Base-by-base conservation (phyloP, 2,888 invertebrate species). In the Myathropa florea region DNA sequence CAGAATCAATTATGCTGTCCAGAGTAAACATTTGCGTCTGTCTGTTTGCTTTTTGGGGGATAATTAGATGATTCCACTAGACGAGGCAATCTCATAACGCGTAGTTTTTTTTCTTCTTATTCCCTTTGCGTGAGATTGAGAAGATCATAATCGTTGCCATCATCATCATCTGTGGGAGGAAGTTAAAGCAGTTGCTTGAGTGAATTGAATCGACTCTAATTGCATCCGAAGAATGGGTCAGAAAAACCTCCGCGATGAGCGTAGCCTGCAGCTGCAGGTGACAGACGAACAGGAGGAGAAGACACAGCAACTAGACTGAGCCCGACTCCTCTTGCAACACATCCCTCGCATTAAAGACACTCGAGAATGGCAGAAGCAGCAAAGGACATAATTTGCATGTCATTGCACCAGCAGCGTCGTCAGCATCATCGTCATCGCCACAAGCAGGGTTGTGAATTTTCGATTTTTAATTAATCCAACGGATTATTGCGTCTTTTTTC, bases 331-430 rank as follows among this genome's bases (percentile, higher is more conserved):
- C 55, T 10, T 23, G 23, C 1, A 24, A 12, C 57, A 4, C 10
- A 57, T 33, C 59, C 55, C 36, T 14, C 63, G 39, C 36, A 71
- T 75, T 77, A 82, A 77, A 30, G 77, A 71, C 71, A 77, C 77
- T 67, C 39, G 36, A 67, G 57, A 65, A 46, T 60, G 46, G 36
- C 23, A 70, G 70, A 24, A 77, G 23, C 24, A 46, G 67, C 70
- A 78, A 63, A 82, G 71, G 83, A 77, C 65, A 72, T 78, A 61
- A 83, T 83, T 77, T 77, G 72, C 65, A 83, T 72, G 78, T 67
- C 78, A 83, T 83, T 67, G 64, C 28, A 60, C 63, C 14, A 57
- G 53, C 39, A 26, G 9, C 64, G 24, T 3, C 59, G 26, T n/a
- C n/a, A n/a, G 9, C 12, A 18, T 21, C 33, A 18, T 39, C 64